Base-by-base conservation (phyloP, 2,797 vertebrate species). In the Iguana delicatissima region DNA sequence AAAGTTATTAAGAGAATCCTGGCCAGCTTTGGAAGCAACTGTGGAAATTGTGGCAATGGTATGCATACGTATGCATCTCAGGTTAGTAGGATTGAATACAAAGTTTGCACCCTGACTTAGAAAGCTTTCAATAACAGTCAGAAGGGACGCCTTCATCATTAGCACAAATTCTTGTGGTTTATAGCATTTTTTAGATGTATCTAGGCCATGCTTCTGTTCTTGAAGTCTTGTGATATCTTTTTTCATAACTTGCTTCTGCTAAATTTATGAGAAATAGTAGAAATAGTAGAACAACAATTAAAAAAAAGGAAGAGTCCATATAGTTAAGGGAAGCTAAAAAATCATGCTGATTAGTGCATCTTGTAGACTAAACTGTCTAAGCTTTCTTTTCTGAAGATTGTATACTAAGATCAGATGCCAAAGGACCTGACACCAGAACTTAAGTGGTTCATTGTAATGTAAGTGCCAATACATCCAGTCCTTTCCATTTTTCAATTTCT, bases 341-440 rank as follows among this genome's bases (percentile, higher is more conserved):
- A 24, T 35, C 18, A 0, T 0, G 0, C 20, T 57, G 12, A 59
- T n/a, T 4, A 82, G 8, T 16, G 0, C 13, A 57, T 89, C 79
- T 59, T 64, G 29, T 86, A 64, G 74, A 92, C 16, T n/a, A 89
- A 91, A 81, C 1, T 0, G 57, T 9, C 55, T 80, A 80, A 67
- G 10, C 52, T 57, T 46, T 35, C n/a, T 90, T 7, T 0, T 0
- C 32, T 85, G 22, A 74, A 59, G 29, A 76, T 72, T 79, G 32
- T 29, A 46, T 57, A n/a, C 6, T 29, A 76, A 84, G 26, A 72
- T 69, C 72, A 69, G 4, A 69, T 84, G 1, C 13, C 67, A 79
- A 50, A 29, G 76, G 73, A 0, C 18, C 24, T 16, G 52, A 18
- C 4, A 46, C 38, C 26, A 10, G 18, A 8, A 13, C 26, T 14